Evolutionary conservation across 2,113 vertebrate species (phyloP).

Genomic region (Plotosus lineatus): DNA sequence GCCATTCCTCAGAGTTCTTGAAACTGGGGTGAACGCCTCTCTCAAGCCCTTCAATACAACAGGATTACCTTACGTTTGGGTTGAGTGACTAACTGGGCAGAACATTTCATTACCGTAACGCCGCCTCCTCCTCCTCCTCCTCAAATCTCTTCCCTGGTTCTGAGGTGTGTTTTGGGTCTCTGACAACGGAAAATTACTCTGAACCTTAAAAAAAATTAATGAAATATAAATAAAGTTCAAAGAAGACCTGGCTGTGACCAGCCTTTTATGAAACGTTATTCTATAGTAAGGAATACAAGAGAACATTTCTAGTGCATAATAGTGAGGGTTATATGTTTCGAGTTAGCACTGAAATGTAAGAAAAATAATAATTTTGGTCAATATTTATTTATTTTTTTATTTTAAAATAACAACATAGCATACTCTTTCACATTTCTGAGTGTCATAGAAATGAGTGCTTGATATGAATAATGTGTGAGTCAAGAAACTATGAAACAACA

Average conservation of each 20-base stretch:
- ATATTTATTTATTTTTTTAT: neutral
- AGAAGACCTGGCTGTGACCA: neutral
- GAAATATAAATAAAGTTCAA: neutral
- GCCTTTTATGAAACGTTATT: neutral
- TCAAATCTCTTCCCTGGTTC: neutral
- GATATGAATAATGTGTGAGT: neutral
- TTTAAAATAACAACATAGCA: neutral
- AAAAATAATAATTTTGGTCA: neutral
- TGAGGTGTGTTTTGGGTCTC: neutral
- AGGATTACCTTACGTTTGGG: neutral
- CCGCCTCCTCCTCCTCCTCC: neutral
- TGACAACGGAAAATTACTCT: neutral
- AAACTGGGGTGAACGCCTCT: neutral
- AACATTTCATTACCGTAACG: neutral
- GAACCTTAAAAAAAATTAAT: neutral
- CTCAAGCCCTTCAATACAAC: neutral
- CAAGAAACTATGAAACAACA: neutral
- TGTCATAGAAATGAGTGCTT: neutral
- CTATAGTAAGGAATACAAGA: neutral
- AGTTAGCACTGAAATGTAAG: neutral
- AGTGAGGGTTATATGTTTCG: neutral
- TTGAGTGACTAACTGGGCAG: slow-evolving; percentile 7
- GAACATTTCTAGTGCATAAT: neutral
- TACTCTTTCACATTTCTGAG: neutral
- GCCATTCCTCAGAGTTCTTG: neutral